Evolutionary conservation across 2,797 vertebrate genomes (phyloP).

Genomic region (Aplochiton taeniatus): DNA sequence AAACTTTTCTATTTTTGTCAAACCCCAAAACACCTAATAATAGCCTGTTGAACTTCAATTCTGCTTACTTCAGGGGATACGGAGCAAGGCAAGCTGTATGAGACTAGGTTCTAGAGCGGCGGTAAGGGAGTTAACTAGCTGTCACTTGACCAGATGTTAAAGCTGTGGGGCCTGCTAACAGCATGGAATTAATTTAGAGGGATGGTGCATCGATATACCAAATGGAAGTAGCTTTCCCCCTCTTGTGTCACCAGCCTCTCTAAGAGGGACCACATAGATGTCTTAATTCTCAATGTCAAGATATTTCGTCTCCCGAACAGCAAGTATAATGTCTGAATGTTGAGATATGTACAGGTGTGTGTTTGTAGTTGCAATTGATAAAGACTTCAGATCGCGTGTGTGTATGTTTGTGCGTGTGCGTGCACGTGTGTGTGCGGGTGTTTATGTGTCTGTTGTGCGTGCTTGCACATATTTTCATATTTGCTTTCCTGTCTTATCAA

Average conservation of each 20-base stretch:
- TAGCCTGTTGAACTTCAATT: slow-evolving; percentile 82
- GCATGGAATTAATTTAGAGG: slow-evolving; percentile 12
- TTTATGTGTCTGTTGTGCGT: slow-evolving; percentile 35
- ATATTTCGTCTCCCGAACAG: slow-evolving; percentile 41
- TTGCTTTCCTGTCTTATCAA: slow-evolving; percentile 22
- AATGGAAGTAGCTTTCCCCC: slow-evolving; percentile 37
- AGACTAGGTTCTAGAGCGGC: slow-evolving; percentile 41
- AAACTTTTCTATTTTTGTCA: slow-evolving; percentile 53
- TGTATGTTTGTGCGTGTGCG: slow-evolving; percentile 25
- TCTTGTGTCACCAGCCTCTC: slow-evolving; percentile 73
- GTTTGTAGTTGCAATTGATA: slow-evolving; percentile 5
- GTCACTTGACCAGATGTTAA: slow-evolving; percentile 24
- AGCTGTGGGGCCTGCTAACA: slow-evolving; percentile 6
- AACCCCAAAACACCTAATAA: slow-evolving; percentile 67
- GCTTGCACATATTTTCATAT: slow-evolving; percentile 1
- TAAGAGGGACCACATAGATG: slow-evolving; percentile 67
- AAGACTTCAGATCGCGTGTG: slow-evolving; percentile 11
- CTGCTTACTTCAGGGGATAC: slow-evolving; percentile 50
- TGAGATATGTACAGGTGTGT: background rate
- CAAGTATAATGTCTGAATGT: slow-evolving; percentile 1
- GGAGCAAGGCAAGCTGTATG: slow-evolving; percentile 29
- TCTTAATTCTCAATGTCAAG: slow-evolving; percentile 62
- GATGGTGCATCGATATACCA: slow-evolving; percentile 9
- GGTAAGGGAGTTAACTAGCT: slow-evolving; percentile 13
- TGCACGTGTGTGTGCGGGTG: slow-evolving; percentile 23